These are phyloP conservation scores for Takifugu flavidus DNA, from an alignment of 2,113 vertebrate genomes.

Conservation along the genomic window DNA sequence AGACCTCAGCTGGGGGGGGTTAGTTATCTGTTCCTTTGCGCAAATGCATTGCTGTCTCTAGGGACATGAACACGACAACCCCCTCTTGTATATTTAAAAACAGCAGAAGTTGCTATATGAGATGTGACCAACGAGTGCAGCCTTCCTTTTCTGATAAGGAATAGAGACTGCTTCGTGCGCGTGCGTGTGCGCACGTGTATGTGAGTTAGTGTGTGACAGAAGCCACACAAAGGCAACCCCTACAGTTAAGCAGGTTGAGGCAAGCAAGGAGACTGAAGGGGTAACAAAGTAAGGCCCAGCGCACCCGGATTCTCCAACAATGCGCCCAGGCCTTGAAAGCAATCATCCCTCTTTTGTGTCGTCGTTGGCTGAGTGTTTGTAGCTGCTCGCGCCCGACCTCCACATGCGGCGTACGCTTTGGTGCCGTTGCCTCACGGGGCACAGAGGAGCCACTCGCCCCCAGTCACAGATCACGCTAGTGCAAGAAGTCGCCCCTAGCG, in stretches of 20 bases:
- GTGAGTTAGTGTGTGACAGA: slow-evolving; percentile 29
- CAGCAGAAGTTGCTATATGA: slow-evolving; percentile 69
- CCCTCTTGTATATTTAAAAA: slow-evolving; percentile 58
- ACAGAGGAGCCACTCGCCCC: slow-evolving; percentile 50
- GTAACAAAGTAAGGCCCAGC: slow-evolving; percentile 51
- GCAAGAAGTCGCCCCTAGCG: slow-evolving; percentile 46
- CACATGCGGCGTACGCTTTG: slow-evolving; percentile 16
- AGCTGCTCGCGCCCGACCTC: slow-evolving; percentile 44
- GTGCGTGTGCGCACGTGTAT: slow-evolving; percentile 13
- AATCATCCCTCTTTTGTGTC: slow-evolving; percentile 65
- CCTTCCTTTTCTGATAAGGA: slow-evolving; percentile 72
- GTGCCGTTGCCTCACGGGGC: slow-evolving; percentile 38
- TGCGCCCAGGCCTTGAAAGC: slow-evolving; percentile 44
- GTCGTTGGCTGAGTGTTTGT: not conserved
- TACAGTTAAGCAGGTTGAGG: slow-evolving; percentile 54
- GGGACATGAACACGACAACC: slow-evolving; percentile 62
- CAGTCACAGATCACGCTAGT: slow-evolving; percentile 54
- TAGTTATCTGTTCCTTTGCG: slow-evolving; percentile 35
- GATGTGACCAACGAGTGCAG: slow-evolving; percentile 59
- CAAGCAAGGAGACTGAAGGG: slow-evolving; percentile 48
- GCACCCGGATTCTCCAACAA: slow-evolving; percentile 60
- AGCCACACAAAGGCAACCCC: slow-evolving; percentile 53
- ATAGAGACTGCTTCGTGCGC: slow-evolving; percentile 46
- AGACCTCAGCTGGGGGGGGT: slow-evolving; percentile 38
- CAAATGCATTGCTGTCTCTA: slow-evolving; percentile 46